Evolutionary conservation across 2,113 vertebrate species (phyloP).

Genomic region (Pollimyrus isidori): DNA sequence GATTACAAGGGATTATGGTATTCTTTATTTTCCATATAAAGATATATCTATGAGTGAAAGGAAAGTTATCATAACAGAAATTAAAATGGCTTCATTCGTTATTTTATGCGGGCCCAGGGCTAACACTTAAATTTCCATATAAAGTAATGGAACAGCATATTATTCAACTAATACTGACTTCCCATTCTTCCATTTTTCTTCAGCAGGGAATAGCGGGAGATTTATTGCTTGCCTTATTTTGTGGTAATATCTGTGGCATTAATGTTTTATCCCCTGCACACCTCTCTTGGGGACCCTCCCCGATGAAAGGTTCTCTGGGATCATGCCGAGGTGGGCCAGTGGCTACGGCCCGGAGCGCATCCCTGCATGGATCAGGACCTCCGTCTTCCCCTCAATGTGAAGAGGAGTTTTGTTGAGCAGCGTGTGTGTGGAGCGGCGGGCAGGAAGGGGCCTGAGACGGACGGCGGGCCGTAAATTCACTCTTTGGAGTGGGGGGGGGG

Average conservation of each 20-base stretch:
- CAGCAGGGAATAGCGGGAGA: constrained; percentile 38
- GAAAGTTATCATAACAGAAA: constrained; percentile 68
- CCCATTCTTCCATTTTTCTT: constrained; percentile 44
- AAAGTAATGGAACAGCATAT: constrained; percentile 59
- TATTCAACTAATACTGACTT: constrained; percentile 54
- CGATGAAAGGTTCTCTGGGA: not conserved
- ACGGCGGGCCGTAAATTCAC: constrained; percentile 46
- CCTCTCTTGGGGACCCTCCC: constrained; percentile 9
- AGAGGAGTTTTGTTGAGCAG: not conserved
- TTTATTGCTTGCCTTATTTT: constrained; percentile 52
- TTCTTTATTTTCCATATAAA: constrained; percentile 57
- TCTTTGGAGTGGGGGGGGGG: constrained; percentile 26
- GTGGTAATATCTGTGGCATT: constrained; percentile 46
- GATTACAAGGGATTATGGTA: constrained; percentile 60
- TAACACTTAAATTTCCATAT: constrained; percentile 58
- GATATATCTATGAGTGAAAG: constrained; percentile 61
- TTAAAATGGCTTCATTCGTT: constrained; percentile 61
- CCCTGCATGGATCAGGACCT: not conserved
- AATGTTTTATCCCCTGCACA: constrained; percentile 40
- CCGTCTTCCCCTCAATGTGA: not conserved
- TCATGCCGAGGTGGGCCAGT: not conserved
- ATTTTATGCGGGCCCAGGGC: constrained; percentile 52
- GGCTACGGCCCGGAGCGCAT: not conserved
- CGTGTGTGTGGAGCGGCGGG: not conserved
- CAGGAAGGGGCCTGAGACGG: constrained; percentile 7